phyloP scores from a whole-genome alignment of 2,797 vertebrate species.

The Setipinna tenuifilis region DNA sequence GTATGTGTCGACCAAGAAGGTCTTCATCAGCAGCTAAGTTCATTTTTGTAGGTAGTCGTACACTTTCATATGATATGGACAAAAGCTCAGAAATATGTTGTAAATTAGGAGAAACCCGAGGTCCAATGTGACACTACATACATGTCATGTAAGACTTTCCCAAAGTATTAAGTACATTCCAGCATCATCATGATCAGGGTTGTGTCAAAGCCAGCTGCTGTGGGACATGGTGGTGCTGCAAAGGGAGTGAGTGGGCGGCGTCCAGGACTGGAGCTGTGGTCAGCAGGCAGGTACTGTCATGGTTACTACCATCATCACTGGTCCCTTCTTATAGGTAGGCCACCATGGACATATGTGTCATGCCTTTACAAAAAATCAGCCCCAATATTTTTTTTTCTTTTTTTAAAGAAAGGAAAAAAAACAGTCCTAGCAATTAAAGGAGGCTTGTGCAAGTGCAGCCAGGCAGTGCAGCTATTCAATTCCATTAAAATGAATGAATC shows the following conservation, averaged over 20 bases:
- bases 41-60: too few relatives aligned
- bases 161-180: too few relatives aligned
- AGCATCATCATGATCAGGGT: too few relatives aligned
- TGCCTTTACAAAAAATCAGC: constrained; percentile 56
- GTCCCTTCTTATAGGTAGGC: background rate
- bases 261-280: background rate
- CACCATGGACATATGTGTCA: background rate
- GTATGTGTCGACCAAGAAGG: too few relatives aligned
- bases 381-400: constrained; percentile 60
- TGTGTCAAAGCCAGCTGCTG: too few relatives aligned
- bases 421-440: constrained; percentile 80
- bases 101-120: background rate
- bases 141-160: too few relatives aligned
- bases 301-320: background rate
- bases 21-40: too few relatives aligned
- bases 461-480: constrained; percentile 81
- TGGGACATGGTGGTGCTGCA: too few relatives aligned
- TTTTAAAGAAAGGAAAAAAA: constrained; percentile 55
- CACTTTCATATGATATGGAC: too few relatives aligned
- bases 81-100: background rate
- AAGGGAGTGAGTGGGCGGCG: too few relatives aligned
- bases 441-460: constrained; percentile 74
- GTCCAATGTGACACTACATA: too few relatives aligned
- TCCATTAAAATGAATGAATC: constrained; percentile 82
- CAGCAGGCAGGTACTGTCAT: background rate